A percentile compares a stretch with the other conserved stretches of the same genome.
Evolutionary conservation across 2,113 vertebrate genomes (phyloP).

Genomic region (Catharus fuscescens): DNA sequence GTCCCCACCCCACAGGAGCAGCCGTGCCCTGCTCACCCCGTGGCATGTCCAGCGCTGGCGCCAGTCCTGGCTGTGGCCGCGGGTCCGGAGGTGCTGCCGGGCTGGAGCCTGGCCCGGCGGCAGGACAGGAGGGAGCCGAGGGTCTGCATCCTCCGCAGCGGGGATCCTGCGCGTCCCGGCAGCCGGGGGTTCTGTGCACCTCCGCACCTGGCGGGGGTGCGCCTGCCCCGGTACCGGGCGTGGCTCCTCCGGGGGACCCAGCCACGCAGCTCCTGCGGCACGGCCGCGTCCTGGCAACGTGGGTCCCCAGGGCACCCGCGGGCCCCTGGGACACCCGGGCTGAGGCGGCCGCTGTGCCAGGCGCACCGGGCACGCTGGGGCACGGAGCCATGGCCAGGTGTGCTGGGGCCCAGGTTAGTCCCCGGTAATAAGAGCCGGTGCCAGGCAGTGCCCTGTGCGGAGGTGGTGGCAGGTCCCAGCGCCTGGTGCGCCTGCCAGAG

Average conservation of each 20-base stretch:
- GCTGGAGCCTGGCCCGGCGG: background rate
- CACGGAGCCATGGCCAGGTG: background rate
- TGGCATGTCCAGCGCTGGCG: background rate
- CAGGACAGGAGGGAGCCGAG: background rate
- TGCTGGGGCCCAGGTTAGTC: background rate
- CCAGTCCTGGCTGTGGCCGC: background rate
- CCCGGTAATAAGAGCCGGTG: background rate
- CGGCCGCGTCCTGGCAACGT: background rate
- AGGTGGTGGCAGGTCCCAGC: fast-evolving
- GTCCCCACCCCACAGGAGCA: fast-evolving
- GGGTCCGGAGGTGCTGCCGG: fast-evolving
- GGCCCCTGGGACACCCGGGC: background rate
- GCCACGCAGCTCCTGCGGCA: background rate
- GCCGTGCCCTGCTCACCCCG: background rate
- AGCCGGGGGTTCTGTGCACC: background rate
- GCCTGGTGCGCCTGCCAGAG: fast-evolving
- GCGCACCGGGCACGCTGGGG: background rate
- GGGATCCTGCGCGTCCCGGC: fast-evolving
- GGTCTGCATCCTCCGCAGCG: fast-evolving
- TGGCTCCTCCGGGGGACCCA: fast-evolving
- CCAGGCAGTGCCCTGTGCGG: background rate
- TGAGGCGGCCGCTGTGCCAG: background rate
- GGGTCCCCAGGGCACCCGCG: fast-evolving
- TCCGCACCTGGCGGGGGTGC: fast-evolving
- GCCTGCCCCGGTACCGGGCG: fast-evolving